phyloP scores from a whole-genome alignment of 2,888 invertebrate species.

The Labia minor region DNA sequence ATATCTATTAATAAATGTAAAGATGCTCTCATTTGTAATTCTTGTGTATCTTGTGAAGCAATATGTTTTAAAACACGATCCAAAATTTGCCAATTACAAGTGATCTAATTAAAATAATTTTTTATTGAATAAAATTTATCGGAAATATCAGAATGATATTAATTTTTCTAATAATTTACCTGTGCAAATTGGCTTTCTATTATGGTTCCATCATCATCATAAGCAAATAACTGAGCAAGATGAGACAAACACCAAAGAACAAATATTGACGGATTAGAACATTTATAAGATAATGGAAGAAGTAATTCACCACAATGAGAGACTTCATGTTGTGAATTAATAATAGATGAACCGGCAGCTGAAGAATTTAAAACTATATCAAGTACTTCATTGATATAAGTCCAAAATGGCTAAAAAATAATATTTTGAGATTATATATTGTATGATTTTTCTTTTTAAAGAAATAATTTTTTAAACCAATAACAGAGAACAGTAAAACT shows the following conservation, averaged over 20 bases:
- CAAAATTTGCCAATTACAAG: slow-evolving; percentile 38
- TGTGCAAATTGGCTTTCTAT: neutral
- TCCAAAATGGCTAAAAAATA: slow-evolving; percentile 22
- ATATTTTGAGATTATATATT: neutral
- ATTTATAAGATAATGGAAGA: slow-evolving; percentile 16
- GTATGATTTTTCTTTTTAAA: too few species aligned
- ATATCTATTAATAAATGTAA: slow-evolving; percentile 38
- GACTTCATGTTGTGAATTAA: neutral
- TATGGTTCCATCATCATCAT: slow-evolving; percentile 16
- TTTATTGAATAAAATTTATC: slow-evolving; percentile 13
- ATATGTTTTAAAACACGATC: slow-evolving; percentile 40
- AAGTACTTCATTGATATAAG: slow-evolving; percentile 19
- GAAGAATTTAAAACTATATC: slow-evolving; percentile 14
- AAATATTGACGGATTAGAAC: slow-evolving; percentile 20
- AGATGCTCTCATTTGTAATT: slow-evolving; percentile 40
- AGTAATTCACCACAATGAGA: neutral
- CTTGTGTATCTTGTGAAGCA: slow-evolving; percentile 37
- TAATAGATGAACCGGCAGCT: too few species aligned
- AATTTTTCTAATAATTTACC: neutral
- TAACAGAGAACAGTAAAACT: too few species aligned
- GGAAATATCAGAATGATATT: slow-evolving; percentile 31
- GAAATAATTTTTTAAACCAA: neutral
- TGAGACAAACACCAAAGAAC: slow-evolving; percentile 22
- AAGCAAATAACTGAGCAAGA: slow-evolving; percentile 21
- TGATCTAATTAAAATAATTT: slow-evolving; percentile 25